Percentiles rank a stretch among this genome's conserved stretches.
Evolutionary conservation across 2,888 invertebrate genomes (phyloP).

Genomic region (Pseudanteris insignis): DNA sequence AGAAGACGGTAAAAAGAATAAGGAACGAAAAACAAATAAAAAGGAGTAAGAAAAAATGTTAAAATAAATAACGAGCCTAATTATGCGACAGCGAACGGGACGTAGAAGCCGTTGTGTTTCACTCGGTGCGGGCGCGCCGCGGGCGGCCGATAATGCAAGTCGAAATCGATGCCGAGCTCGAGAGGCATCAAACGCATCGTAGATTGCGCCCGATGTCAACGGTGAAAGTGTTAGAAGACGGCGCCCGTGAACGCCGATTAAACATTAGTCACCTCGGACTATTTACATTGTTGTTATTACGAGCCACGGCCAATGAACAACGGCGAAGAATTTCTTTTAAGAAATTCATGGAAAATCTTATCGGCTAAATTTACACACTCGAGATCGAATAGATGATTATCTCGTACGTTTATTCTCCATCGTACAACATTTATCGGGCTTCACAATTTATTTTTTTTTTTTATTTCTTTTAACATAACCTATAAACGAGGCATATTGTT

Average conservation of each 20-base stretch:
- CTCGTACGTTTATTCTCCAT: too few species aligned
- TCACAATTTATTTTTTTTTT: neutral
- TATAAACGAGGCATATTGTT: too few species aligned
- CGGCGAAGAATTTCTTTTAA: slow-evolving; percentile 9
- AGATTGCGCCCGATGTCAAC: slow-evolving; percentile 22
- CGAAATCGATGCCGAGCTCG: slow-evolving; percentile 20
- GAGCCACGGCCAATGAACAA: slow-evolving; percentile 14
- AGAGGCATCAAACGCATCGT: slow-evolving; percentile 14
- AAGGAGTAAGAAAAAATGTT: neutral
- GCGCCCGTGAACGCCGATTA: slow-evolving; percentile 12
- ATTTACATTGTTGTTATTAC: slow-evolving; percentile 19
- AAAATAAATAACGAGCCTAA: neutral
- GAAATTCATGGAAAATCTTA: slow-evolving; percentile 9
- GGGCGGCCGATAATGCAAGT: slow-evolving; percentile 15
- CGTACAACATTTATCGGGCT: too few species aligned
- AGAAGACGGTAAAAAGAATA: neutral
- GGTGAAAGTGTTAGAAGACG: slow-evolving; percentile 21
- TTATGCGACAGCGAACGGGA: slow-evolving; percentile 3
- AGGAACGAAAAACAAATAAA: neutral
- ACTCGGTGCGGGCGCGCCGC: slow-evolving; percentile 12
- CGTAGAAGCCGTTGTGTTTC: too few species aligned
- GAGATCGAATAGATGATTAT: too few species aligned
- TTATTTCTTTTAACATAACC: too few species aligned
- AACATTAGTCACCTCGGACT: slow-evolving; percentile 23
- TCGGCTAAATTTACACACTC: neutral